phyloP scores from a whole-genome alignment of 2,888 invertebrate species.

The Aphidius colemani region DNA sequence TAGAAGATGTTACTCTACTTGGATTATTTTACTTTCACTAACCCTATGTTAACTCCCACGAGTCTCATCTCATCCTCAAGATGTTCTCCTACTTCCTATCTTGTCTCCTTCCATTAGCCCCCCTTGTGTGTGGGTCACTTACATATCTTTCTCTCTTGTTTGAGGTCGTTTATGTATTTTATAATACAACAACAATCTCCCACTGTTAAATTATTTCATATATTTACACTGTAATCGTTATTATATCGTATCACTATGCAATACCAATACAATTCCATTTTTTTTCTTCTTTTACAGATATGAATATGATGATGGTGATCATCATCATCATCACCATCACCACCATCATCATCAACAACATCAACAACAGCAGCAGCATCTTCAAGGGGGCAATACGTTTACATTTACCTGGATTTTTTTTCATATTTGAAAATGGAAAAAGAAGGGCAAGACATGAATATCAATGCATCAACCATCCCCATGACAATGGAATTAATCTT shows the following conservation, averaged over 20 bases:
- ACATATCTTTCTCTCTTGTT: slow-evolving; percentile 36
- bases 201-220: background rate
- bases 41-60: slow-evolving; percentile 48
- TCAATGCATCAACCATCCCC: slow-evolving; percentile 18
- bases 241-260: no score
- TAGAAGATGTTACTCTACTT: slow-evolving; percentile 56
- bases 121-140: slow-evolving; percentile 45
- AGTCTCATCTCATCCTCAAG: slow-evolving; percentile 40
- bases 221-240: no score
- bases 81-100: slow-evolving; percentile 12
- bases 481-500: slow-evolving; percentile 10
- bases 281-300: background rate
- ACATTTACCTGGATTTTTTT: background rate
- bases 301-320: no score
- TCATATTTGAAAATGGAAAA: slow-evolving; percentile 16
- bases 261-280: background rate
- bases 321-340: no score
- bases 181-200: slow-evolving; percentile 29
- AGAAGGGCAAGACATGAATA: slow-evolving; percentile 23
- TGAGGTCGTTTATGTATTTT: slow-evolving; percentile 46
- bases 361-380: no score
- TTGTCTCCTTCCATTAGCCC: slow-evolving; percentile 19
- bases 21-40: slow-evolving; percentile 56
- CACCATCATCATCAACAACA: no score
- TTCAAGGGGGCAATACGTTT: slow-evolving; percentile 4